Conservation (phyloP, 1,140 invertebrate genomes). For the Brachionus paranguensis region DNA sequence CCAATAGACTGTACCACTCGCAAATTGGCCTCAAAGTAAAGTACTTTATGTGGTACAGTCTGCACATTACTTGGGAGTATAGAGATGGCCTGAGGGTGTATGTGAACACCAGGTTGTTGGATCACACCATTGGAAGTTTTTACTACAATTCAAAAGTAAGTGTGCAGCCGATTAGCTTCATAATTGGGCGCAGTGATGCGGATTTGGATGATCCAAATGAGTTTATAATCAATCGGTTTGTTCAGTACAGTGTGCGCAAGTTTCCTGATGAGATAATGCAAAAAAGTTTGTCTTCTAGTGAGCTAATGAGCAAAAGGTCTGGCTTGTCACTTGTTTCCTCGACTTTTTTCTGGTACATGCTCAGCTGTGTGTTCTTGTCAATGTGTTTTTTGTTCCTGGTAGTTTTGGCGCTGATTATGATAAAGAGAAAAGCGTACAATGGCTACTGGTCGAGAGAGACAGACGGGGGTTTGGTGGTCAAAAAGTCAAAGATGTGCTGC, state of each 20-base stretch:
- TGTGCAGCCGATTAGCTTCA: not conserved
- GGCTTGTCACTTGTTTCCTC: not conserved
- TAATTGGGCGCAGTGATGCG: not conserved
- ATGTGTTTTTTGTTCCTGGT: not conserved
- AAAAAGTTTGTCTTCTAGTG: not conserved
- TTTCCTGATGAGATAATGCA: constrained; percentile 29
- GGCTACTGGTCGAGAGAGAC: constrained; percentile 32
- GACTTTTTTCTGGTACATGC: not conserved
- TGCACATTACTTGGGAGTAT: not conserved
- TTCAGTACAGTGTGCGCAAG: constrained; percentile 33
- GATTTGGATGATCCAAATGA: not conserved
- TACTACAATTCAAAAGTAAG: constrained; percentile 1
- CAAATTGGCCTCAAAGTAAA: constrained; percentile 7
- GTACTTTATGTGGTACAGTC: not conserved
- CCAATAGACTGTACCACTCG: not conserved
- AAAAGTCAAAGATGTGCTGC: constrained; percentile 27
- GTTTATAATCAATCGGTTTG: constrained; percentile 19
- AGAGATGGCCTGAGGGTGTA: constrained; percentile 2
- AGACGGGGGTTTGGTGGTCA: not conserved
- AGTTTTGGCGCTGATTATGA: not conserved
- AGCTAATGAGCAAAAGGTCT: not conserved
- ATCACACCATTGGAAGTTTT: constrained; percentile 6
- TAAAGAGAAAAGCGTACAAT: not conserved
- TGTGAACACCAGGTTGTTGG: not conserved
- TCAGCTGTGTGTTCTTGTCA: not conserved